phyloP scores from a whole-genome alignment of 1,140 invertebrate genomes.

The Physella acuta region DNA sequence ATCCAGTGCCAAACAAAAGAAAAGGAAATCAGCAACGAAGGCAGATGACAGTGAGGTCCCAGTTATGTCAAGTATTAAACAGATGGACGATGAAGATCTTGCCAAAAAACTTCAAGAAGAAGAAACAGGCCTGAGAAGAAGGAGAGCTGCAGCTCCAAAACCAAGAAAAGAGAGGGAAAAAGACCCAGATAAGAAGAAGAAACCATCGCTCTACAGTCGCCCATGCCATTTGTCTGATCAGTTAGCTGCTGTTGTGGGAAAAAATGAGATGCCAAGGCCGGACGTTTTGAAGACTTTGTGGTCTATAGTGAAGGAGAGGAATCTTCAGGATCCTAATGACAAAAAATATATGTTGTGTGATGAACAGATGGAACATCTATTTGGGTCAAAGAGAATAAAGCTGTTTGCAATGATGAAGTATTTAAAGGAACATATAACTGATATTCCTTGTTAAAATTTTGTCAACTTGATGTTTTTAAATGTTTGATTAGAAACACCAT shows the following conservation, averaged over 20 bases:
- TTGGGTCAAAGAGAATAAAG: conserved; percentile 18
- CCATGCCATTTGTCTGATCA: conserved; percentile 18
- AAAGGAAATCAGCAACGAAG: conserved; percentile 23
- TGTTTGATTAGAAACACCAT: no score
- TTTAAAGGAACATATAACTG: conserved; percentile 20
- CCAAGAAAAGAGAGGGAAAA: conserved; percentile 21
- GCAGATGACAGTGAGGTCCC: conserved; percentile 27
- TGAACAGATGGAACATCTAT: conserved; percentile 11
- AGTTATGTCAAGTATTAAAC: conserved; percentile 25
- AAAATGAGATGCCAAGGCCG: conserved; percentile 22
- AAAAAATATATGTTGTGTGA: conserved; percentile 21
- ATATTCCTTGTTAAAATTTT: conserved; percentile 4
- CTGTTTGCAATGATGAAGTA: conserved; percentile 24
- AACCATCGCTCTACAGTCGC: conserved; percentile 20
- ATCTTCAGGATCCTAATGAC: conserved; percentile 26
- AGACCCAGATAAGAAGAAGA: conserved; percentile 22
- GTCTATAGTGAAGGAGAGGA: no score
- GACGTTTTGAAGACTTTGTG: no score
- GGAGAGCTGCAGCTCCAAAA: conserved; percentile 19
- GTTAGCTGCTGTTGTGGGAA: conserved; percentile 21
- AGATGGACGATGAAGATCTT: conserved; percentile 26
- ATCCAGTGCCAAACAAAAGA: no score
- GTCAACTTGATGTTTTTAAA: no score
- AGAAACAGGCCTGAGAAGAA: conserved; percentile 1
- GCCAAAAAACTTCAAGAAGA: conserved; percentile 25